Base-by-base conservation (phyloP, 2,797 vertebrate genomes). In the Pteropus rufus region DNA sequence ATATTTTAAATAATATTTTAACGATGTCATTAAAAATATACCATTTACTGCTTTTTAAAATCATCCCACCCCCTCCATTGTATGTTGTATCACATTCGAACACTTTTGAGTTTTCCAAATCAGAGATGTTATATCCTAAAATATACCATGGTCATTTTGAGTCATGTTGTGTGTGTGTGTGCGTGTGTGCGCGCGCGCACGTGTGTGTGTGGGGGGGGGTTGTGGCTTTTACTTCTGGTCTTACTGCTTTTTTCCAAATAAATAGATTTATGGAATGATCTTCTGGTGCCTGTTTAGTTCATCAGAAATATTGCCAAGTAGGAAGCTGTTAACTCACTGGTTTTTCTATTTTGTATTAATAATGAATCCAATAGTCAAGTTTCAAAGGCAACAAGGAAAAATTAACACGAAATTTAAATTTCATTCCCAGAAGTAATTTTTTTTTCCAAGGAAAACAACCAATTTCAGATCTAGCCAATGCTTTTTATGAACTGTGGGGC, bases 381-480 rank as follows among this genome's bases (percentile, higher is more conserved):
- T 89, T 88, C 21, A 73, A 76, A 92, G 44, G 76, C 15, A 64
- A 16, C 10, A 72, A 89, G 36, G 52, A 41, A 80, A 94, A 87
- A 52, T 31, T 41, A 70, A 94, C 14, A 58, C 15, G 6, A 86
- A 92, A 49, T 69, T 89, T 92, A 49, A 46, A 54, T 94, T 89
- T 84, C 77, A 81, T 86, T 76, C 4, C 9, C 36, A 91, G 69
- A 95, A 82, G 15, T 92, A 76, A 44, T 93, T 83, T 87, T n/a
- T 64, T 94, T 90, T 16, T 69, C 15, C 11, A 91, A 94, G 24
- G 69, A 89, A 95, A 82, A 95, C 10, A 10, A 34, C 2, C 31
- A 75, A 81, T 87, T 97, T 94, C n/a, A 41, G 58, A 95, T 84
- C 92, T 16, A 82, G 39, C 52, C 54, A 79, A 41, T 73, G 62